A percentile compares a stretch with the other conserved stretches of the same genome.
Evolutionary conservation across 2,888 invertebrate genomes (phyloP).

Genomic region (Pyrrhosoma nymphula): DNA sequence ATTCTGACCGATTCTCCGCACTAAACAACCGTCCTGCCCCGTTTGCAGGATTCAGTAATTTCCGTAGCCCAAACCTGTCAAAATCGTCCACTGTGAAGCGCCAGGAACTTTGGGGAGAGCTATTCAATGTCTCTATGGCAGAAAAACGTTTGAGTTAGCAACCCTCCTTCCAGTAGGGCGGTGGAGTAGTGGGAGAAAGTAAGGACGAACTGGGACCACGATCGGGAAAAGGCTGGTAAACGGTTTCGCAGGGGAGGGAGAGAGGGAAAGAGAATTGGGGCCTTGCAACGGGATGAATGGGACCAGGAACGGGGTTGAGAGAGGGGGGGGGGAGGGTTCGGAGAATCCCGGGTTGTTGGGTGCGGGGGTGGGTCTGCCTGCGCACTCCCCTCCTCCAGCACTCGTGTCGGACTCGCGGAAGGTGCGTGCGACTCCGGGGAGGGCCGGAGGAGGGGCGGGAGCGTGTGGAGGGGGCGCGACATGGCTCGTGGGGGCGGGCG

Average conservation of each 20-base stretch:
- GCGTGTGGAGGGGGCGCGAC: background rate
- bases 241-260: background rate
- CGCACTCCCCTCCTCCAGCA: background rate
- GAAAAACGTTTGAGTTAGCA: too few relatives aligned
- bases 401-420: background rate
- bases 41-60: too few relatives aligned
- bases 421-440: slow-evolving; percentile 10
- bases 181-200: background rate
- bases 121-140: too few relatives aligned
- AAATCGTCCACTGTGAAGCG: too few relatives aligned
- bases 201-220: too few relatives aligned
- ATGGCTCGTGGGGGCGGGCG: background rate
- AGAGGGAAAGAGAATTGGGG: background rate
- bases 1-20: too few relatives aligned
- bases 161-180: too few relatives aligned
- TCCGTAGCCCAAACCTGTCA: too few relatives aligned
- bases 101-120: too few relatives aligned
- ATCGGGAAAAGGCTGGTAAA: background rate
- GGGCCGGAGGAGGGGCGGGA: background rate
- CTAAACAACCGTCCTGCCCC: too few relatives aligned
- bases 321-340: background rate
- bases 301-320: background rate
- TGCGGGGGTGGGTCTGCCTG: background rate
- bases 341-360: too few relatives aligned
- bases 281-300: slow-evolving; percentile 19